Evolutionary conservation across 2,113 vertebrate species (phyloP).

Genomic region (Picathartes gymnocephalus): DNA sequence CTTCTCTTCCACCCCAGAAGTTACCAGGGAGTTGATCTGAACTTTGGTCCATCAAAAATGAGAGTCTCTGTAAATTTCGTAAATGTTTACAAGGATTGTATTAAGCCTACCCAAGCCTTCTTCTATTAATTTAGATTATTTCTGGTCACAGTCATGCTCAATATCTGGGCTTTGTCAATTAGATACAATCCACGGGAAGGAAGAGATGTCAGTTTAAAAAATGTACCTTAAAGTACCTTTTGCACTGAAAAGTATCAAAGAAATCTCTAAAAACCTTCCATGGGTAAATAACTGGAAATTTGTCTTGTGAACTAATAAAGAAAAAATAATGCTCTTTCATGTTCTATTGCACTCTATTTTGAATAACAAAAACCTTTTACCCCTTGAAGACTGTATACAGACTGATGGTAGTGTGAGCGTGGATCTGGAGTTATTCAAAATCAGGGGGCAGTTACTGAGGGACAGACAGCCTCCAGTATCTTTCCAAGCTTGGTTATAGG

Average conservation of each 20-base stretch:
- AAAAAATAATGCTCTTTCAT: background rate
- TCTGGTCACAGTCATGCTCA: background rate
- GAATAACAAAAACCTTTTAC: background rate
- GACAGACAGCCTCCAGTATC: background rate
- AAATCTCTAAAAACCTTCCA: background rate
- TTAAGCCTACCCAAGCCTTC: background rate
- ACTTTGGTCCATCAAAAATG: background rate
- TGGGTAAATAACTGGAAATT: background rate
- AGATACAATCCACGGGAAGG: background rate
- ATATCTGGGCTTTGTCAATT: background rate
- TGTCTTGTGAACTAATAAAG: background rate
- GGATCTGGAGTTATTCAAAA: background rate
- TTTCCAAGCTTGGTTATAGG: background rate
- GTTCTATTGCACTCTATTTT: background rate
- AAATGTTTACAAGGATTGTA: background rate
- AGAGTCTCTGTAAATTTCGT: background rate
- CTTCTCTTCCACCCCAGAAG: background rate
- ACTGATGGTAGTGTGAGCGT: background rate
- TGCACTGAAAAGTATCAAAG: background rate
- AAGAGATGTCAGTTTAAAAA: background rate
- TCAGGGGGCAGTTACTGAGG: background rate
- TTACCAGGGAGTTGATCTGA: background rate
- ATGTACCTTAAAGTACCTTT: background rate
- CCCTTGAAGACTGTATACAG: background rate
- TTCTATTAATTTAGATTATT: background rate